A percentile compares a stretch with the other conserved stretches of the same genome.
These are phyloP conservation scores for Xylota segnis DNA, from an alignment of 2,888 invertebrate genomes.

Conservation along the genomic window DNA sequence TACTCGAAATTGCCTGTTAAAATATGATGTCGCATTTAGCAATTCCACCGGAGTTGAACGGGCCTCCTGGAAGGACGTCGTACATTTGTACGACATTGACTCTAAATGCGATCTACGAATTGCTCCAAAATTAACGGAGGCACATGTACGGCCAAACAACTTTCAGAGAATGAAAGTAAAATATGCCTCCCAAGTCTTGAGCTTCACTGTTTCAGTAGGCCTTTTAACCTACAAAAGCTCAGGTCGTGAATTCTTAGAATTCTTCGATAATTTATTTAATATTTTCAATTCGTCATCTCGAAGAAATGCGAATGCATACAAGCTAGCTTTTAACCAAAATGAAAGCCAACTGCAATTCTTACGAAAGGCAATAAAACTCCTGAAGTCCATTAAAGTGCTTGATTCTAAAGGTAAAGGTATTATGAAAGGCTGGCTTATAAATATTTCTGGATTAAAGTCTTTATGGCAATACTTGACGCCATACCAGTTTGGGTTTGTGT, in stretches of 20 bases:
- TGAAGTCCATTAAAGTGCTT: background rate
- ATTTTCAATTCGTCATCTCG: no score
- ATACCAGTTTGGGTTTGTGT: background rate
- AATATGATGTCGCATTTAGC: background rate
- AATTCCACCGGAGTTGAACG: background rate
- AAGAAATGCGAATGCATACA: background rate
- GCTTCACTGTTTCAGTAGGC: background rate
- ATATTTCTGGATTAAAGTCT: background rate
- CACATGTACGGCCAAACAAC: conserved; percentile 6
- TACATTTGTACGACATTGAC: background rate
- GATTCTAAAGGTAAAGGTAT: background rate
- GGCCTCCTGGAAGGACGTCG: background rate
- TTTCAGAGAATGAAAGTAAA: background rate
- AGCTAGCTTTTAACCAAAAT: background rate
- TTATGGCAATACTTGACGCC: background rate
- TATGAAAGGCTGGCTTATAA: background rate
- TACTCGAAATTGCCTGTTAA: conserved; percentile 38
- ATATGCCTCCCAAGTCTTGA: background rate
- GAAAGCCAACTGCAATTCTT: background rate
- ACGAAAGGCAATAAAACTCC: background rate
- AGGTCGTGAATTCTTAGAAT: no score
- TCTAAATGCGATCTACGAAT: background rate
- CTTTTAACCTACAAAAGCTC: background rate
- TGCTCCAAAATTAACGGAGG: conserved; percentile 1
- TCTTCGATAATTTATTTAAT: no score